Base-by-base conservation (phyloP, 2,113 vertebrate species). In the Mixornis gularis region DNA sequence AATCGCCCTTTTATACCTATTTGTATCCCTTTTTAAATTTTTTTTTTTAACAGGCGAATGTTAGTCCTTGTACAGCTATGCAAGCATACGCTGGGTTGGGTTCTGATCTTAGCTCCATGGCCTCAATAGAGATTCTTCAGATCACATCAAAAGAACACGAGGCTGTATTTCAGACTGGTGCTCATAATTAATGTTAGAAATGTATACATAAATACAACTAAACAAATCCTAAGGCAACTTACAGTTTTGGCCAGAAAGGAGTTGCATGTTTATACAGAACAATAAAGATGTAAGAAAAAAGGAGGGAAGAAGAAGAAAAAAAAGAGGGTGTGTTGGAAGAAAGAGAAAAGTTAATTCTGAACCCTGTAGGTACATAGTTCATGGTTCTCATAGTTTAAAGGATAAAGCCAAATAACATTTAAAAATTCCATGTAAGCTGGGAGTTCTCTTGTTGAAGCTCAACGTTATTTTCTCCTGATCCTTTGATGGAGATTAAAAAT, bases 401-500 rank as follows among this genome's bases (percentile, higher is more conserved):
- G 96, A 98, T 97, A 94, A 97, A 97, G 91, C 91, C 96, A 96
- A 98, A 97, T 94, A 96, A 96, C 93, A 95, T 96, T 97, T 97
- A 87, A 97, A 96, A 98, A 96, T 97, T 97, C 96, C 95, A 85
- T 97, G 98, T 97, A 98, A 98, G 94, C 96, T 97, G 74, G 95
- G 96, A 96, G 93, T 87, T 97, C 95, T 96, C 97, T 96, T 97
- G 97, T 93, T 97, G 96, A 95, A 98, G 97, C 97, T 97, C 96
- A 97, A 92, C 92, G 82, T 96, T 96, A 97, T 97, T 98, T 96
- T 97, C 97, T 96, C 87, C 89, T 96, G 93, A 96, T 95, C 97
- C 94, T 98, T 98, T 97, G 96, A 97, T 97, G 97, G 97, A 98
- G 98, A 99, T 98, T 98, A 98, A 98, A 97, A 98, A 99, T 99